Evolutionary conservation across 2,797 vertebrate genomes (phyloP).

Genomic region (Aldrovandia affinis): DNA sequence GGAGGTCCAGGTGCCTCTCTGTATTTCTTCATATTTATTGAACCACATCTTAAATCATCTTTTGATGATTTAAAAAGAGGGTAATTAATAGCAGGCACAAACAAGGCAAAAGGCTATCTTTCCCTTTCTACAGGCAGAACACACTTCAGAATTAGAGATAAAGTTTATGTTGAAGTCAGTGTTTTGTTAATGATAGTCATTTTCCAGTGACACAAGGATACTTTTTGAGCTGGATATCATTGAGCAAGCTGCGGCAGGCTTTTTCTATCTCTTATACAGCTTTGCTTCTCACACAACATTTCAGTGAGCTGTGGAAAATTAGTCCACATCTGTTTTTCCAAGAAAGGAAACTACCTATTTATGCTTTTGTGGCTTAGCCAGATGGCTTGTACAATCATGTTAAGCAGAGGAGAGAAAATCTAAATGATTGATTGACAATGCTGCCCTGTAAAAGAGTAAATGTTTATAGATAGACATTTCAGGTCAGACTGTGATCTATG

Average conservation of each 20-base stretch:
- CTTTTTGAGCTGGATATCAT: conserved; percentile 43
- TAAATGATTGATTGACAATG: conserved; percentile 34
- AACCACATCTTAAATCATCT: conserved; percentile 53
- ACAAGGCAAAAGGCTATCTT: conserved; percentile 49
- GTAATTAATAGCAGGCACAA: conserved; percentile 43
- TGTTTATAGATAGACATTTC: conserved; percentile 22
- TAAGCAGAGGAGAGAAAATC: conserved; percentile 43
- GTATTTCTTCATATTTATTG: conserved; percentile 30
- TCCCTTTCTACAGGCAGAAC: conserved; percentile 46
- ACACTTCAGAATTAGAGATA: conserved; percentile 39
- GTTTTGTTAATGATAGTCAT: conserved; percentile 56
- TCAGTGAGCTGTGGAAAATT: conserved; percentile 58
- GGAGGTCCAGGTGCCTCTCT: conserved; percentile 59
- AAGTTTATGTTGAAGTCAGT: conserved; percentile 41
- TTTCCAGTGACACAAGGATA: conserved; percentile 51
- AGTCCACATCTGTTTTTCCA: conserved; percentile 61
- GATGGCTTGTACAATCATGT: conserved; percentile 55
- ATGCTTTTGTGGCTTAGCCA: conserved; percentile 46
- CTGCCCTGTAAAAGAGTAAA: conserved; percentile 21
- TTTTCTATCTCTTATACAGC: conserved; percentile 38
- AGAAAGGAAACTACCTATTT: conserved; percentile 50
- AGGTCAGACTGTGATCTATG: conserved; percentile 30
- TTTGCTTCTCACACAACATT: conserved; percentile 41
- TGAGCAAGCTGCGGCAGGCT: conserved; percentile 63
- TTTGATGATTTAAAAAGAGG: conserved; percentile 54